These are phyloP conservation scores for Heterodera filipjevi DNA, from an alignment of 2,888 invertebrate genomes.

Conservation along the genomic window DNA sequence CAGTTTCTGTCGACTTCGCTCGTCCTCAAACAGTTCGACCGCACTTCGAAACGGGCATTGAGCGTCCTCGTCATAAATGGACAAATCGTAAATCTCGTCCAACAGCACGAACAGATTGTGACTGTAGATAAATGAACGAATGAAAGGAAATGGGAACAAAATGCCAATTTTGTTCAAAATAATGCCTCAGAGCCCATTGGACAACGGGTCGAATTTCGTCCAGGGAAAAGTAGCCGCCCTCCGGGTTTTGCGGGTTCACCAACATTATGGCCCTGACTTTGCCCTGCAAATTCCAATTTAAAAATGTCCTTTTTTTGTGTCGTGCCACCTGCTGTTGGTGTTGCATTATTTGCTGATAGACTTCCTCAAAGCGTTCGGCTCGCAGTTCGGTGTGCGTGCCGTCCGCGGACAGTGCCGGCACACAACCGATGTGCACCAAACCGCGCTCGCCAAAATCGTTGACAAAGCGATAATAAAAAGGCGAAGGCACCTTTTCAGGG, in stretches of 20 bases:
- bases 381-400: slow-evolving; percentile 33
- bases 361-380: slow-evolving; percentile 46
- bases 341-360: slow-evolving; percentile 34
- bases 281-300: slow-evolving; percentile 18
- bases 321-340: not conserved
- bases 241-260: slow-evolving; percentile 50
- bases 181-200: slow-evolving; percentile 43
- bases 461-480: slow-evolving; percentile 50
- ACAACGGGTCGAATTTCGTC: slow-evolving; percentile 48
- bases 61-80: slow-evolving; percentile 44
- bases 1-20: slow-evolving; percentile 33
- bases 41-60: slow-evolving; percentile 42
- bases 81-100: slow-evolving; percentile 49
- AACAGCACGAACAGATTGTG: slow-evolving; percentile 43
- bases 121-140: slow-evolving; percentile 5
- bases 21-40: slow-evolving; percentile 40
- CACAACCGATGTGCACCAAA: slow-evolving; percentile 37
- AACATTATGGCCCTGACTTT: slow-evolving; percentile 44
- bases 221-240: slow-evolving; percentile 46
- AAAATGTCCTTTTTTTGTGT: not conserved
- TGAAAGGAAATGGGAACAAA: not conserved
- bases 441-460: slow-evolving; percentile 46
- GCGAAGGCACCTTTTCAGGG: slow-evolving; percentile 31
- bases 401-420: slow-evolving; percentile 40
- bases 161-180: not conserved